These are phyloP conservation scores for Smutsia gigantea DNA, from an alignment of 2,797 vertebrate genomes.

Conservation along the genomic window DNA sequence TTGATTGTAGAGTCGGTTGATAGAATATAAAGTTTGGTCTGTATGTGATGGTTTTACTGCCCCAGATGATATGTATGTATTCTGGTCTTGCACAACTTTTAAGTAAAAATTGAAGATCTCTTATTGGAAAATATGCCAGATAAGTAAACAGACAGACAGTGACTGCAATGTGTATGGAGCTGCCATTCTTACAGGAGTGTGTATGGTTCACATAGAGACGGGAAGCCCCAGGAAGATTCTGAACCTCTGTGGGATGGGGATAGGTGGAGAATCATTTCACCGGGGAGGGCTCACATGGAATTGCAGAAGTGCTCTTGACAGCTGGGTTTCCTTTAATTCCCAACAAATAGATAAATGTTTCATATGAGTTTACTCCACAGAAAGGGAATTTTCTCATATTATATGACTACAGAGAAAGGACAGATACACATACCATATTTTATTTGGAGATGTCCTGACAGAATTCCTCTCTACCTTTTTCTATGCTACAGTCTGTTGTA, in stretches of 20 bases:
- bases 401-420: not conserved
- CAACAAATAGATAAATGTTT: not conserved
- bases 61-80: not conserved
- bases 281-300: not conserved
- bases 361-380: accelerated
- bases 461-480: conserved; percentile 1
- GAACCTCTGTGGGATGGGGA: not conserved
- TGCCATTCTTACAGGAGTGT: not conserved
- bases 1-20: not conserved
- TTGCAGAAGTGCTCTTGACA: not conserved
- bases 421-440: not conserved
- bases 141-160: not conserved
- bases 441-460: not conserved
- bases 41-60: not conserved
- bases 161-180: not conserved
- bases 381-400: not conserved
- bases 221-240: not conserved
- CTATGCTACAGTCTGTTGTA: not conserved
- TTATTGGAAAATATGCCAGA: not conserved
- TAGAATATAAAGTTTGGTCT: not conserved
- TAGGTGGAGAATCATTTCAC: not conserved
- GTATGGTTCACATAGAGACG: not conserved
- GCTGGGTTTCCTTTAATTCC: not conserved
- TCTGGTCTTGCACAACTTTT: not conserved
- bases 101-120: conserved; percentile 29